Evolutionary conservation across 2,113 vertebrate genomes (phyloP).

Genomic region (Crotophaga sulcirostris): DNA sequence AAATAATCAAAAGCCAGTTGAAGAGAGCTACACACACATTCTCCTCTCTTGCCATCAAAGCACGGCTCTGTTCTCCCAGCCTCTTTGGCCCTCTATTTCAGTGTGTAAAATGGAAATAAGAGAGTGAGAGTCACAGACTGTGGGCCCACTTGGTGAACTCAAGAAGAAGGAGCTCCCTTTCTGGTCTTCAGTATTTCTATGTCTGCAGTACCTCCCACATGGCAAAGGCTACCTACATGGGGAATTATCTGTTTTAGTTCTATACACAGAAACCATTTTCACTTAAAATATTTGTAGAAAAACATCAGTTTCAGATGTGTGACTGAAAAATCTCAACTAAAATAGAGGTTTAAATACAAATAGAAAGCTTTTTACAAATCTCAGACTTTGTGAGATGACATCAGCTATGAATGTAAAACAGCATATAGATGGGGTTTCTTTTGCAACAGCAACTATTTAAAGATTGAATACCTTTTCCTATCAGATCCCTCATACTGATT

Average conservation of each 20-base stretch:
- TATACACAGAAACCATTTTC: neutral
- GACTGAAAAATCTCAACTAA: neutral
- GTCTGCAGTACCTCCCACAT: neutral
- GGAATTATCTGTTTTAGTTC: neutral
- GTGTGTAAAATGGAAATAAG: constrained; percentile 5
- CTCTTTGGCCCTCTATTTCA: neutral
- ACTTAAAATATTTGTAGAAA: neutral
- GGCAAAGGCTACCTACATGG: neutral
- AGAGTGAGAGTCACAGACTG: neutral
- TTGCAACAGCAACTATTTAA: neutral
- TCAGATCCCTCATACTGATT: neutral
- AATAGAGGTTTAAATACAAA: neutral
- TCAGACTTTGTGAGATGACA: neutral
- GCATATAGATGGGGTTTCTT: neutral
- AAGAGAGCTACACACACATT: neutral
- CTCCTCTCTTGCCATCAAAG: neutral
- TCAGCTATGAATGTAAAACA: neutral
- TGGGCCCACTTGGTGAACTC: neutral
- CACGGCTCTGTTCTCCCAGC: neutral
- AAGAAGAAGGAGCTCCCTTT: neutral
- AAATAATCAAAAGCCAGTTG: neutral
- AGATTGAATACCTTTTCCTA: neutral
- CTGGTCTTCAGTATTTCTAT: neutral
- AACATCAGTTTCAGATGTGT: neutral
- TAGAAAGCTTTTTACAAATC: neutral